Evolutionary conservation across 2,113 vertebrate genomes (phyloP).

Genomic region (Cyprinodon brontotheroides): DNA sequence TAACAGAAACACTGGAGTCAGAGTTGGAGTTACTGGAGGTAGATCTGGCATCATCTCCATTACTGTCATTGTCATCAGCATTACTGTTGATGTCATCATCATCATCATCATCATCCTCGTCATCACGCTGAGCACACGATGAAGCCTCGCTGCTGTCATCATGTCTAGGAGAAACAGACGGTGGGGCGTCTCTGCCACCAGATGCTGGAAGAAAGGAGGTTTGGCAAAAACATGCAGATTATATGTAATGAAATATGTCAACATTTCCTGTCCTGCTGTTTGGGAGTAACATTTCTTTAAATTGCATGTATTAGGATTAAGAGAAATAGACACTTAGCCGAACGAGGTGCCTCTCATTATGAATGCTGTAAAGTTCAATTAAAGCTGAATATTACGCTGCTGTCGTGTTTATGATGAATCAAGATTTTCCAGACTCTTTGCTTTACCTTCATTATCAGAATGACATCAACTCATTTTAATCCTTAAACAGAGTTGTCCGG

Average conservation of each 20-base stretch:
- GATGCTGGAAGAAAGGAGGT: slow-evolving; percentile 3
- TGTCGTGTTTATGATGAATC: no score
- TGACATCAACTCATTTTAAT: no score
- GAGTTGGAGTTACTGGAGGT: slow-evolving; percentile 53
- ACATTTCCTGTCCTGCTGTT: no score
- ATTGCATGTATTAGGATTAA: no score
- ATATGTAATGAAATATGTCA: neutral
- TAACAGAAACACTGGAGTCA: slow-evolving; percentile 51
- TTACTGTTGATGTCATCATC: neutral
- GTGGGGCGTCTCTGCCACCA: slow-evolving; percentile 1
- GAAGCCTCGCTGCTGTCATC: slow-evolving; percentile 42
- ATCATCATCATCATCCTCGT: slow-evolving; percentile 6
- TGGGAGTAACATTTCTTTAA: neutral
- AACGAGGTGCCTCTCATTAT: no score
- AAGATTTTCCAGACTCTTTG: no score
- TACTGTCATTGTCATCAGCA: slow-evolving; percentile 10
- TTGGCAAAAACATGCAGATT: neutral
- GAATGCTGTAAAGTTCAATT: no score
- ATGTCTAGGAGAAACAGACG: slow-evolving; percentile 27
- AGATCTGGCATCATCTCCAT: slow-evolving; percentile 25
- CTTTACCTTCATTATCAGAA: no score
- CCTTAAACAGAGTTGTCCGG: no score
- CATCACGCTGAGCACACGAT: slow-evolving; percentile 4
- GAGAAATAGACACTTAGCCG: no score
- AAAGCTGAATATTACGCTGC: no score